phyloP scores from a whole-genome alignment of 1,140 invertebrate genomes.

The Paraescarpia echinospica region DNA sequence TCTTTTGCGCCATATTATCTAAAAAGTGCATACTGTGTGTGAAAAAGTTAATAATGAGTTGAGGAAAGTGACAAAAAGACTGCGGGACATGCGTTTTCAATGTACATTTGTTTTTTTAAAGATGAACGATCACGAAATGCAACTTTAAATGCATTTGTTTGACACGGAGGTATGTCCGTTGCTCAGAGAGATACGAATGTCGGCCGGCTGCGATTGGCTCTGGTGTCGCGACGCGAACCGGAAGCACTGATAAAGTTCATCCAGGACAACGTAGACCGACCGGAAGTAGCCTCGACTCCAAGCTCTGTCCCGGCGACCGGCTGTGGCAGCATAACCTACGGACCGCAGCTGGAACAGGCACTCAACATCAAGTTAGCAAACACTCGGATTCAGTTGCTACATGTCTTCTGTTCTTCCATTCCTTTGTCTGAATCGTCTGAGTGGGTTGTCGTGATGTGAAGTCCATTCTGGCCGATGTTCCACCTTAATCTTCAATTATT shows the following conservation, averaged over 20 bases:
- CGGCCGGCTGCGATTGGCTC: background rate
- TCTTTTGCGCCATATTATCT: too few species aligned
- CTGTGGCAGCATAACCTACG: background rate
- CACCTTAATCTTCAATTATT: too few species aligned
- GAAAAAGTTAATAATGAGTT: too few species aligned
- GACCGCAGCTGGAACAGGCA: background rate
- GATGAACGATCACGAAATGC: too few species aligned
- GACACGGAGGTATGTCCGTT: background rate
- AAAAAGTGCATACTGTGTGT: too few species aligned
- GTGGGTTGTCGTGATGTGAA: background rate
- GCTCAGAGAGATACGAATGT: background rate
- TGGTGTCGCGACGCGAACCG: background rate
- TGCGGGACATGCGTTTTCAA: too few species aligned
- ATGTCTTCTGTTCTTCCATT: background rate
- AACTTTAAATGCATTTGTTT: background rate
- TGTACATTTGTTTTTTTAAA: too few species aligned
- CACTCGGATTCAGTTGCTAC: background rate
- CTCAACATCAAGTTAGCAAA: background rate
- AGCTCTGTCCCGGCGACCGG: background rate
- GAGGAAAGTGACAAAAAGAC: too few species aligned
- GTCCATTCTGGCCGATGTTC: too few species aligned
- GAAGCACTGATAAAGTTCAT: background rate
- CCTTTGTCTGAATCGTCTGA: background rate
- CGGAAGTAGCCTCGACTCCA: background rate
- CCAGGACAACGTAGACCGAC: too few species aligned